Conservation (phyloP, 2,797 vertebrate genomes). For the Spatula clypeata region DNA sequence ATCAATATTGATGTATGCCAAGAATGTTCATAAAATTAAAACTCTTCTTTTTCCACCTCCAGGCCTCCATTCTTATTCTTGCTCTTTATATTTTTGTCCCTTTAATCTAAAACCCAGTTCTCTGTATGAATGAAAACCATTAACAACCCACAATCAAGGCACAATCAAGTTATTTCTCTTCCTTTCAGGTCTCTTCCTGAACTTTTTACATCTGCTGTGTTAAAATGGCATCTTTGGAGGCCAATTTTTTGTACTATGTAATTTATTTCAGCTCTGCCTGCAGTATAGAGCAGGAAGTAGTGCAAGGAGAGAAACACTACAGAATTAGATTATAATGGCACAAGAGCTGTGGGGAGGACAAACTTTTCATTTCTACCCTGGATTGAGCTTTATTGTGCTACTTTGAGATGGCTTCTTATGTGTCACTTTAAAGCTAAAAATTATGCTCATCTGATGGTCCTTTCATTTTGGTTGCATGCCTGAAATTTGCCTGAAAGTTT, state of each 20-base stretch:
- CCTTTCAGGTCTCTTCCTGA: background rate
- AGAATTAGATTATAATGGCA: background rate
- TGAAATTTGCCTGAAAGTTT: background rate
- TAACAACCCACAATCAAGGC: background rate
- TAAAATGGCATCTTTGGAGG: background rate
- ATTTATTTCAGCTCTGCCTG: background rate
- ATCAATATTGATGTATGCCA: background rate
- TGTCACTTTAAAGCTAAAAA: background rate
- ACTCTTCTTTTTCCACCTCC: background rate
- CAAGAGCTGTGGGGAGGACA: background rate
- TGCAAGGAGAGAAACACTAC: background rate
- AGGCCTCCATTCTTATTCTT: background rate
- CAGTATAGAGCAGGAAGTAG: background rate
- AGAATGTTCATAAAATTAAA: constrained; percentile 14
- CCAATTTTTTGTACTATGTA: background rate
- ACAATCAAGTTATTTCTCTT: background rate
- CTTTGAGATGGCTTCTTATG: background rate
- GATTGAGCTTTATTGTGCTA: background rate
- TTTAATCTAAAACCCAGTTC: background rate
- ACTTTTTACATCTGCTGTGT: background rate
- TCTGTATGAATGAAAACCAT: background rate
- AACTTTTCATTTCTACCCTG: background rate
- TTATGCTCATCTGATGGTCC: background rate
- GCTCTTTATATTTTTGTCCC: background rate
- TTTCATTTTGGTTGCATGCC: background rate